A percentile compares a stretch with the other conserved stretches of the same genome.
Evolutionary conservation across 64 coral and sea anemone genomes (phyloP).

Genomic region (Acropora yongei): DNA sequence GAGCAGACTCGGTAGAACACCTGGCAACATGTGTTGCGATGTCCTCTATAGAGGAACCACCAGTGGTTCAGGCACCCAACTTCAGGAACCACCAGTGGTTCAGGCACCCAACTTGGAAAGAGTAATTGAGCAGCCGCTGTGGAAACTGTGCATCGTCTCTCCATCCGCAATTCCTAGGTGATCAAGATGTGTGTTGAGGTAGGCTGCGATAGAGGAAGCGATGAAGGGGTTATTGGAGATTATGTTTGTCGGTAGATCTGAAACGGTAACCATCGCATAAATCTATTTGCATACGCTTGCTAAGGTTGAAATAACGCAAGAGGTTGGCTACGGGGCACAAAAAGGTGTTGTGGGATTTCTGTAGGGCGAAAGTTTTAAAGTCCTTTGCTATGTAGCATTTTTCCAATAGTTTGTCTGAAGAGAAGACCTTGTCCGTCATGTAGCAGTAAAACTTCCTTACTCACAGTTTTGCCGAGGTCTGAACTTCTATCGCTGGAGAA

Average conservation of each 20-base stretch:
- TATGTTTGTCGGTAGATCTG: neutral
- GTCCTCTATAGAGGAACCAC: conserved; percentile 2
- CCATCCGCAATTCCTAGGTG: conserved; percentile 23
- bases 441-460: conserved; percentile 14
- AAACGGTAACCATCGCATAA: conserved; percentile 42
- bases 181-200: conserved; percentile 1
- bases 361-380: conserved; percentile 16
- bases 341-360: neutral
- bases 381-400: neutral
- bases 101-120: conserved; percentile 3
- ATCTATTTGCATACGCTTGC: conserved; percentile 23
- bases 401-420: conserved; percentile 31
- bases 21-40: conserved; percentile 4
- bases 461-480: conserved; percentile 5
- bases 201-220: neutral
- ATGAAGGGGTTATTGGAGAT: neutral
- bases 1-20: neutral
- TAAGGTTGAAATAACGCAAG: conserved; percentile 1
- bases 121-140: conserved; percentile 22
- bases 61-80: too few relatives aligned
- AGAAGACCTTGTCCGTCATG: neutral
- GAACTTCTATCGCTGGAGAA: neutral
- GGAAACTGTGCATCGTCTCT: conserved; percentile 36
- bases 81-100: too few relatives aligned
- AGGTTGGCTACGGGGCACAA: conserved; percentile 36